These are phyloP conservation scores for Euglossa dilemma DNA, from an alignment of 1,140 invertebrate species.

Conservation along the genomic window DNA sequence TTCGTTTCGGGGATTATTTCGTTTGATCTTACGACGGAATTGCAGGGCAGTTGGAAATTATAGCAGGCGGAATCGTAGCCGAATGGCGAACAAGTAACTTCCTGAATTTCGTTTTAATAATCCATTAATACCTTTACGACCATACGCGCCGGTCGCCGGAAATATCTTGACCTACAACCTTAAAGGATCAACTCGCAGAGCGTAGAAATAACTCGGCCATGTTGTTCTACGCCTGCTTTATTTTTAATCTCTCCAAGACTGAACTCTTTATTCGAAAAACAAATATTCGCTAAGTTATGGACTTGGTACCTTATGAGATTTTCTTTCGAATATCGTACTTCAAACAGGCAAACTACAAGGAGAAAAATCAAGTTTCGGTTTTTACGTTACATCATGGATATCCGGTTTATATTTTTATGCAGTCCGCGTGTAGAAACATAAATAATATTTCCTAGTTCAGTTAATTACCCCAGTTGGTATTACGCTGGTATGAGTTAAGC, in stretches of 20 bases:
- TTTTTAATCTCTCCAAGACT: neutral
- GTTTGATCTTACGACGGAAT: neutral
- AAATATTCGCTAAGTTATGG: neutral
- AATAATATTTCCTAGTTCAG: no score
- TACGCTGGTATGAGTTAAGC: no score
- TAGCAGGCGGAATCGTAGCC: neutral
- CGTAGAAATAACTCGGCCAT: neutral
- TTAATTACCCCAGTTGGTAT: no score
- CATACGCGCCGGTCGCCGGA: no score
- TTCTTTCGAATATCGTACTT: no score
- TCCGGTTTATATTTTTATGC: no score
- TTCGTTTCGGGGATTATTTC: neutral
- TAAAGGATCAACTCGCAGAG: neutral
- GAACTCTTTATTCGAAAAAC: neutral
- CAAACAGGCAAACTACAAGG: no score
- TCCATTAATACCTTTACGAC: neutral
- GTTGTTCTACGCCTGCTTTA: neutral
- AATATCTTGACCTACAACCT: conserved; percentile 9
- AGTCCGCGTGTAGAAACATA: no score
- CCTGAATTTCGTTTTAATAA: neutral
- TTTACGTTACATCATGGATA: no score
- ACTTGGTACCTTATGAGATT: neutral
- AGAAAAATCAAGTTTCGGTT: no score
- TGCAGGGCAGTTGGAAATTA: neutral
- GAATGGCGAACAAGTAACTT: neutral